Conservation (phyloP, 2,888 invertebrate genomes). For the Caenorhabditis sp. region DNA sequence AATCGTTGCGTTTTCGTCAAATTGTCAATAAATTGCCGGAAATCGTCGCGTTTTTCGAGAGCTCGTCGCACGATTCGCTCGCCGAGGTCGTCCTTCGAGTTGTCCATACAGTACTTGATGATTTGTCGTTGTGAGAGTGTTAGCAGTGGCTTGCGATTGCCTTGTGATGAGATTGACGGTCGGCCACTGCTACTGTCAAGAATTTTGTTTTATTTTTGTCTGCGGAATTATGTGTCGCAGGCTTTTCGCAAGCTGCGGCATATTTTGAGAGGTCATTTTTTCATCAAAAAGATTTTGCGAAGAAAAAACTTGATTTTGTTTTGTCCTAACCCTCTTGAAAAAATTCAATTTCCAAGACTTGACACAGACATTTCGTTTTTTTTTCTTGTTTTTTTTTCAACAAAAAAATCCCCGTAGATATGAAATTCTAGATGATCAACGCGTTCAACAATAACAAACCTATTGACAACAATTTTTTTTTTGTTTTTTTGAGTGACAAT, state of each 20-base stretch:
- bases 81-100: slow-evolving; percentile 63
- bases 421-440: too few species aligned
- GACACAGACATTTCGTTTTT: too few species aligned
- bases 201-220: background rate
- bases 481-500: slow-evolving; percentile 6
- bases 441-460: too few species aligned
- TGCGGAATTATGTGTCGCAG: background rate
- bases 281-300: too few species aligned
- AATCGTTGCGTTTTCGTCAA: slow-evolving; percentile 45
- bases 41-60: slow-evolving; percentile 56
- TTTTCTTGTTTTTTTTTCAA: too few species aligned
- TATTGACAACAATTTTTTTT: too few species aligned
- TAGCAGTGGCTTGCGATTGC: slow-evolving; percentile 51
- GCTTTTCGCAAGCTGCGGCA: too few species aligned
- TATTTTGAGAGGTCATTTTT: too few species aligned
- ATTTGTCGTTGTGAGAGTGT: slow-evolving; percentile 52
- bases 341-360: too few species aligned
- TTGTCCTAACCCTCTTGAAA: too few species aligned
- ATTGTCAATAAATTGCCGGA: slow-evolving; percentile 53
- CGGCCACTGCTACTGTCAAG: slow-evolving; percentile 30
- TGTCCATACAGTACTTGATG: slow-evolving; percentile 64
- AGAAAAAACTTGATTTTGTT: too few species aligned
- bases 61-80: slow-evolving; percentile 60
- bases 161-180: slow-evolving; percentile 48
- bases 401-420: too few species aligned